Base-by-base conservation (phyloP, 2,797 vertebrate genomes). In the Chaetophractus vellerosus region DNA sequence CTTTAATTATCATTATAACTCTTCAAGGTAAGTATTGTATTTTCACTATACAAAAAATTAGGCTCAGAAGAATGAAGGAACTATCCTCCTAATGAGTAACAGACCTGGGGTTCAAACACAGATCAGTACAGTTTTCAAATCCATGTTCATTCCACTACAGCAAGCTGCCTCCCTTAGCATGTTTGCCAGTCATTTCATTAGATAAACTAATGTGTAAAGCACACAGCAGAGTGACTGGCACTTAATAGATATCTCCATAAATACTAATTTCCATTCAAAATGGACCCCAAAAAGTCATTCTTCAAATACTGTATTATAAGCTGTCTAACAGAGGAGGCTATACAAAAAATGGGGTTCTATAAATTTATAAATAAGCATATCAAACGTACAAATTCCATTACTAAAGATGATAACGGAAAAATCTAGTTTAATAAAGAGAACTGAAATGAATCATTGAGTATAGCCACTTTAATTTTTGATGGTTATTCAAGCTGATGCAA, bases 1-100 rank as follows among this genome's bases (percentile, higher is more conserved):
- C 1, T 45, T 66, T 63, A 85, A 66, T 86, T 87, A 96, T n/a
- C 15, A 80, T 66, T 86, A 48, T 90, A 94, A 89, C 9, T 55
- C 50, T 81, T 80, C 23, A 80, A 71, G 45, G 31, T 79, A 88
- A 88, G 14, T 28, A 83, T 55, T n/a, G 9, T 19, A 36, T 24
- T 92, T 83, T 89, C 69, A 84, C 1, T 80, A 74, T 19, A 75
- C 3, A 92, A 94, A 96, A 80, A 33, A 26, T 41, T 33, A 31
- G 15, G 59, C 10, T 97, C 48, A 75, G 18, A 79, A 28, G 23
- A 68, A 11, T 90, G 24, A 90, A 74, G 16, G 75, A 74, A 92
- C 28, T 90, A 19, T n/a, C 33, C 15, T 82, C 12, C 45, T 82
- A 90, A 84, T 31, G 6, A 95, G 19, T 16, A 80, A n/a, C 24